phyloP scores from a whole-genome alignment of 2,888 invertebrate species.

The Poecilobothrus nobilitatus region DNA sequence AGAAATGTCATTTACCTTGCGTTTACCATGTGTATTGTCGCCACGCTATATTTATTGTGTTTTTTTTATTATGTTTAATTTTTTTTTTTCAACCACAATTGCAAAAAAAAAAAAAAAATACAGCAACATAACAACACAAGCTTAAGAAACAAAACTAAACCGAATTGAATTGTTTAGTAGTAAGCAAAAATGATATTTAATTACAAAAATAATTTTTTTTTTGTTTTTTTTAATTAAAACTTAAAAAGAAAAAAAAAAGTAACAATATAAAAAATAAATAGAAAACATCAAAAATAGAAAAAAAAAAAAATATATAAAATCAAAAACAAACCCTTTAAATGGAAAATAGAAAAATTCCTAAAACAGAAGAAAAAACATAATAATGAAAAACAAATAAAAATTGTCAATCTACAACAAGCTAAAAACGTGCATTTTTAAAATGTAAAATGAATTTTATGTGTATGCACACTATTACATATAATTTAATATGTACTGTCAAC shows the following conservation, averaged over 20 bases:
- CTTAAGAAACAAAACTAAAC: background rate
- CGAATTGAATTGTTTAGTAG: slow-evolving; percentile 16
- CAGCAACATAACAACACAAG: slow-evolving; percentile 15
- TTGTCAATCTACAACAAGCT: too few species aligned
- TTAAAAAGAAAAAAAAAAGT: too few species aligned
- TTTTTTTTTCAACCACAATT: slow-evolving; percentile 1
- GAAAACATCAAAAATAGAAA: too few species aligned
- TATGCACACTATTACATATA: too few species aligned
- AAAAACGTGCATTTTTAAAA: too few species aligned
- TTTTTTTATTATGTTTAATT: background rate
- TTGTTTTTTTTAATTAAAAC: too few species aligned
- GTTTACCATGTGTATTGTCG: slow-evolving; percentile 16
- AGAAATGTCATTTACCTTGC: slow-evolving; percentile 21
- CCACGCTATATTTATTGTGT: slow-evolving; percentile 6
- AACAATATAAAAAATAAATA: too few species aligned
- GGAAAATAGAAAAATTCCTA: background rate
- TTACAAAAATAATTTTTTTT: background rate
- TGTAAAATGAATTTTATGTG: too few species aligned
- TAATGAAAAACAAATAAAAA: too few species aligned
- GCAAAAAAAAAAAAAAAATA: slow-evolving; percentile 11
- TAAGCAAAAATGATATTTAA: background rate
- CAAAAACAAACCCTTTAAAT: background rate
- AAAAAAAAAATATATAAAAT: background rate
- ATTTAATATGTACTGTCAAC: too few species aligned
- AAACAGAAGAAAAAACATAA: background rate